Percentiles rank a stretch among this genome's conserved stretches.
phyloP scores from a whole-genome alignment of 2,113 vertebrate species.

The Lota lota region DNA sequence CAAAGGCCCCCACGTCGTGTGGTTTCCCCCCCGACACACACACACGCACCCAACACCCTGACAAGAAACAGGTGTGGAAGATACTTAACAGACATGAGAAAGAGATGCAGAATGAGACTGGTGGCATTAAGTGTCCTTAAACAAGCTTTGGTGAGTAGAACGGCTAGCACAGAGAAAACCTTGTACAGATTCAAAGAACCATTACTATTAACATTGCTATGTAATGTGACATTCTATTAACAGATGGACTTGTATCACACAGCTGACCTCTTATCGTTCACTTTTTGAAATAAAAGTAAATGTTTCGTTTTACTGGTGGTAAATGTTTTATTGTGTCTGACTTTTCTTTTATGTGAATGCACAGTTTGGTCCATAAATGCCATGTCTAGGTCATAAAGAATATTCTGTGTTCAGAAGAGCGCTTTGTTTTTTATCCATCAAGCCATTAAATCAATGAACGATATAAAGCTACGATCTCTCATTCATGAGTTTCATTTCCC shows the following conservation, averaged over 20 bases:
- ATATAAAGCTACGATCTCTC: background rate
- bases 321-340: no score
- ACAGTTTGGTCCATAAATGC: no score
- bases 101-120: constrained; percentile 9
- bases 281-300: constrained; percentile 42
- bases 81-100: background rate
- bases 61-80: no score
- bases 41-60: no score
- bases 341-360: no score
- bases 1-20: no score
- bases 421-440: no score
- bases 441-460: background rate
- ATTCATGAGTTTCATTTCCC: background rate
- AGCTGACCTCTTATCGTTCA: constrained; percentile 29
- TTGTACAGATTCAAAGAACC: constrained; percentile 63
- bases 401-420: no score
- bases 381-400: no score
- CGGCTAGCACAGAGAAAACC: constrained; percentile 39
- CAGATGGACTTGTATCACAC: constrained; percentile 59
- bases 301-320: no score
- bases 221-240: constrained; percentile 61
- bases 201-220: constrained; percentile 63
- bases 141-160: constrained; percentile 59
- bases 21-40: no score
- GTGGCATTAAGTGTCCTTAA: constrained; percentile 65